Evolutionary conservation across 2,888 invertebrate species (phyloP).

Genomic region (Stegophylla sp.): DNA sequence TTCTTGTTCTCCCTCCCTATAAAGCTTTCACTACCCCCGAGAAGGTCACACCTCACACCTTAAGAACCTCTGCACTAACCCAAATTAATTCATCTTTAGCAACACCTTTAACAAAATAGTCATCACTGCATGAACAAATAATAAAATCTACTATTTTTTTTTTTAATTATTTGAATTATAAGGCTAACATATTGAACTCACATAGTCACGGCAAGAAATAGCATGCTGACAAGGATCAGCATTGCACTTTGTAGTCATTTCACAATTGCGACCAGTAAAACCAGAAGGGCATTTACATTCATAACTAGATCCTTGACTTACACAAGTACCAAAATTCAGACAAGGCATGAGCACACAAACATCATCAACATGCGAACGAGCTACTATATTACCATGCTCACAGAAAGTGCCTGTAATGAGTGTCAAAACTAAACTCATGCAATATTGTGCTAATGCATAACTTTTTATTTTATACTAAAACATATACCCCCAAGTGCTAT

Average conservation of each 20-base stretch:
- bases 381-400: constrained; percentile 67
- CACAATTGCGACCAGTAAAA: constrained; percentile 69
- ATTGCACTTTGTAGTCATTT: constrained; percentile 69
- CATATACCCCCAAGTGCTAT: too few relatives aligned
- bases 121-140: neutral
- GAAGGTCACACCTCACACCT: too few relatives aligned
- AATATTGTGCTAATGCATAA: constrained; percentile 35
- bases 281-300: constrained; percentile 68
- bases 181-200: constrained; percentile 66
- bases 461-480: neutral
- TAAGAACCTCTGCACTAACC: too few relatives aligned
- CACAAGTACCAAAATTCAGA: constrained; percentile 71
- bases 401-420: constrained; percentile 64
- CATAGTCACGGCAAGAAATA: constrained; percentile 71
- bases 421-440: constrained; percentile 47
- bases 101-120: constrained; percentile 20
- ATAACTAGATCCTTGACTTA: constrained; percentile 65
- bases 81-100: too few relatives aligned
- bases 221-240: constrained; percentile 78
- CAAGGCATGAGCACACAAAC: constrained; percentile 71
- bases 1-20: too few relatives aligned
- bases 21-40: too few relatives aligned
- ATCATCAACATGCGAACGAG: constrained; percentile 62
- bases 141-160: constrained; percentile 6
- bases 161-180: constrained; percentile 4